Percentiles rank a stretch among this genome's conserved stretches.
Conservation (phyloP, 2,888 invertebrate species). For the Lithophane ornitopus region DNA sequence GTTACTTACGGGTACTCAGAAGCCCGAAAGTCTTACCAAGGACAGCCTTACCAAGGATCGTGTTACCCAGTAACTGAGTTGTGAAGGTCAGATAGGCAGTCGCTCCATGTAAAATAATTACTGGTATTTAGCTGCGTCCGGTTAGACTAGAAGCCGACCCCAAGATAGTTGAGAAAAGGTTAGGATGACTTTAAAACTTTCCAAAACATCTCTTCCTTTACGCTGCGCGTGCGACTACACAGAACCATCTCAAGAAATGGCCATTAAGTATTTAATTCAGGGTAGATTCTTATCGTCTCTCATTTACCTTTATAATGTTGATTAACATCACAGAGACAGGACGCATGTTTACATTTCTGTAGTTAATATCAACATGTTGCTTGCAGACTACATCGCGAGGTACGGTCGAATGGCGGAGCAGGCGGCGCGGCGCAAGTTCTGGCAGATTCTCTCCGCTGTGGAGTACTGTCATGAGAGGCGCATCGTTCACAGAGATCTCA, state of each 20-base stretch:
- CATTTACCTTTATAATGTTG: conserved; percentile 34
- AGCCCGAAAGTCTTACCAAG: not conserved
- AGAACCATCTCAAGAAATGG: not conserved
- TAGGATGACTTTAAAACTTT: not conserved
- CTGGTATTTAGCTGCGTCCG: not conserved
- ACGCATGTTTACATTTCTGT: conserved; percentile 35
- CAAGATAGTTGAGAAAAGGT: too few relatives aligned
- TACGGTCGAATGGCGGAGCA: conserved; percentile 98
- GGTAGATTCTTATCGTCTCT: not conserved
- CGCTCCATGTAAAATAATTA: not conserved
- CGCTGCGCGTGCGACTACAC: not conserved
- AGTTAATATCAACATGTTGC: conserved; percentile 53
- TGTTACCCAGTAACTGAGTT: not conserved
- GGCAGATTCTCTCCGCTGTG: conserved; percentile 99
- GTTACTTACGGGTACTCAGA: not conserved
- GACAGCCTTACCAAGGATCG: not conserved
- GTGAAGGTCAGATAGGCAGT: not conserved
- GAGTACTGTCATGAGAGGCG: conserved; percentile 98
- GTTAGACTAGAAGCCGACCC: too few relatives aligned
- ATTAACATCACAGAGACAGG: conserved; percentile 45
- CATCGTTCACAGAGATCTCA: conserved; percentile 99
- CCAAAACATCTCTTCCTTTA: not conserved
- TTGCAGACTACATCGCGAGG: conserved; percentile 96
- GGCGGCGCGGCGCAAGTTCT: conserved; percentile 97
- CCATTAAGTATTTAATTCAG: not conserved